Evolutionary conservation across 53 echinoderm and acorn worm genomes (phyloP).

Genomic region (Crossaster papposus): DNA sequence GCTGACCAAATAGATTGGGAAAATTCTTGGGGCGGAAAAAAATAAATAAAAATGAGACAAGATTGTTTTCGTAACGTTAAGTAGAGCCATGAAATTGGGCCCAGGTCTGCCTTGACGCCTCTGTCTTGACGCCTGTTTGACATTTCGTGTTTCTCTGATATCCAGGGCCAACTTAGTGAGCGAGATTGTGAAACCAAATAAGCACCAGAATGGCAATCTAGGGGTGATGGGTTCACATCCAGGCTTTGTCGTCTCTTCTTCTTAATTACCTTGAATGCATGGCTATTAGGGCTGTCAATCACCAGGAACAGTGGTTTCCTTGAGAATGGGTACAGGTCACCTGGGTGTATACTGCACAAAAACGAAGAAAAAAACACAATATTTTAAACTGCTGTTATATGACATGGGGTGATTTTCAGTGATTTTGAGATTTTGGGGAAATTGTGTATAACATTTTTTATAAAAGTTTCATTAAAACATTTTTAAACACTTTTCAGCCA

Average conservation of each 20-base stretch:
- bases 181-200: neutral
- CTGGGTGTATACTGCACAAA: constrained; percentile 86
- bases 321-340: constrained; percentile 91
- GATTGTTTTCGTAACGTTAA: no score
- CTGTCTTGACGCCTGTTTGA: no score
- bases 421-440: neutral
- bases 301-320: constrained; percentile 93
- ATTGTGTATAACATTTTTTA: neutral
- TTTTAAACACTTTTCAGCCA: no score
- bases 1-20: constrained; percentile 98
- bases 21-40: constrained; percentile 68
- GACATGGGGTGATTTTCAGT: no score
- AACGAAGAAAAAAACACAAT: no score
- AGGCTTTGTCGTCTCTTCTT: constrained; percentile 13
- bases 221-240: neutral
- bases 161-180: neutral
- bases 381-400: no score
- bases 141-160: no score
- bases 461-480: neutral
- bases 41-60: neutral
- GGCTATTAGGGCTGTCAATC: constrained; percentile 90
- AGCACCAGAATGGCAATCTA: neutral
- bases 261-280: constrained; percentile 94
- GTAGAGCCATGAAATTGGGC: no score
- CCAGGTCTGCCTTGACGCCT: no score